These are phyloP conservation scores for Volucella zonaria DNA, from an alignment of 2,888 invertebrate genomes.

Conservation along the genomic window DNA sequence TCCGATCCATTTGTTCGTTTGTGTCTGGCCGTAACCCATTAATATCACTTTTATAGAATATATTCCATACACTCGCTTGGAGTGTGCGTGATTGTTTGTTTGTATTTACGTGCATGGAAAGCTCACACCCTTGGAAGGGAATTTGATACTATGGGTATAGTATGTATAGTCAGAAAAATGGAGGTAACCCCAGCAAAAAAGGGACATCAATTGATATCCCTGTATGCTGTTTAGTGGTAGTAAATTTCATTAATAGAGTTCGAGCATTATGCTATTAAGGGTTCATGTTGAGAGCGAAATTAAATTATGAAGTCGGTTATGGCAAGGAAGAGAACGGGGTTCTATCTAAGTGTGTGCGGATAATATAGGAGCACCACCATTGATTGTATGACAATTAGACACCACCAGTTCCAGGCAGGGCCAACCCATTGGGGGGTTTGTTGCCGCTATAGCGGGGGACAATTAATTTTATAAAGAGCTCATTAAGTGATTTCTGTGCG, in stretches of 20 bases:
- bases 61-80: background rate
- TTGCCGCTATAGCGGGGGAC: slow-evolving; percentile 37
- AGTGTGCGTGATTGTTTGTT: background rate
- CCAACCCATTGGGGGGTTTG: slow-evolving; percentile 5
- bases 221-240: slow-evolving; percentile 65
- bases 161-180: background rate
- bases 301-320: slow-evolving; percentile 69
- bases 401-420: background rate
- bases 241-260: slow-evolving; percentile 70
- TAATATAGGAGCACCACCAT: slow-evolving; percentile 1
- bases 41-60: slow-evolving; percentile 62
- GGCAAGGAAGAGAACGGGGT: background rate
- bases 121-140: slow-evolving; percentile 1
- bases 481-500: slow-evolving; percentile 21
- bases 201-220: slow-evolving; percentile 50
- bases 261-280: slow-evolving; percentile 60
- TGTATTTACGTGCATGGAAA: background rate
- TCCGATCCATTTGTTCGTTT: slow-evolving; percentile 65
- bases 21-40: slow-evolving; percentile 70
- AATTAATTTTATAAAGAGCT: slow-evolving; percentile 55
- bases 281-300: slow-evolving; percentile 60
- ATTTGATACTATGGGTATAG: slow-evolving; percentile 1
- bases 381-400: background rate
- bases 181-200: slow-evolving; percentile 19
- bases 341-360: background rate